These are phyloP conservation scores for Porites australiensis DNA, from an alignment of 64 coral and sea anemone genomes.

Conservation along the genomic window DNA sequence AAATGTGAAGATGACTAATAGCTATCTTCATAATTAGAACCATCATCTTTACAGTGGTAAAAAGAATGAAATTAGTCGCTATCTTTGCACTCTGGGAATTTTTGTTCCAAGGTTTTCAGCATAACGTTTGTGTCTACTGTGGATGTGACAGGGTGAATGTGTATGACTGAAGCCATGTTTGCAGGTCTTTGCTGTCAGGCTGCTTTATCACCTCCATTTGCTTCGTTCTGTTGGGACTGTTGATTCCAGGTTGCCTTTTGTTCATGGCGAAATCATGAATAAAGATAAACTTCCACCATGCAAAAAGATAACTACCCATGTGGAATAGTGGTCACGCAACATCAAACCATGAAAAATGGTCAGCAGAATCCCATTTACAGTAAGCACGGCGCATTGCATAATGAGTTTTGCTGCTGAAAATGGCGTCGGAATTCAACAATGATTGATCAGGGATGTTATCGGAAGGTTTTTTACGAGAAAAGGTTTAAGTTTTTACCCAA, in stretches of 20 bases:
- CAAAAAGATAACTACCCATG: neutral
- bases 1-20: neutral
- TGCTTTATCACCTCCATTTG: slow-evolving; percentile 24
- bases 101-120: no score
- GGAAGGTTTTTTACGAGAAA: neutral
- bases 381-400: no score
- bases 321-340: neutral
- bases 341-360: neutral
- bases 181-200: neutral
- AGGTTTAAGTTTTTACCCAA: neutral
- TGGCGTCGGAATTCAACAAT: no score
- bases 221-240: neutral
- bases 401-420: no score
- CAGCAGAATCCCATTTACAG: neutral
- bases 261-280: neutral
- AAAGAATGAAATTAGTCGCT: neutral
- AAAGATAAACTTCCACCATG: neutral
- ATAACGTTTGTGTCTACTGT: no score
- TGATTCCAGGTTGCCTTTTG: slow-evolving; percentile 8
- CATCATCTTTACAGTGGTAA: neutral
- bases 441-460: no score
- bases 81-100: no score
- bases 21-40: neutral
- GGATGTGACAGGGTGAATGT: neutral
- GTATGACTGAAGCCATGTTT: neutral